phyloP scores from a whole-genome alignment of 2,113 vertebrate species.

The Larimichthys crocea region DNA sequence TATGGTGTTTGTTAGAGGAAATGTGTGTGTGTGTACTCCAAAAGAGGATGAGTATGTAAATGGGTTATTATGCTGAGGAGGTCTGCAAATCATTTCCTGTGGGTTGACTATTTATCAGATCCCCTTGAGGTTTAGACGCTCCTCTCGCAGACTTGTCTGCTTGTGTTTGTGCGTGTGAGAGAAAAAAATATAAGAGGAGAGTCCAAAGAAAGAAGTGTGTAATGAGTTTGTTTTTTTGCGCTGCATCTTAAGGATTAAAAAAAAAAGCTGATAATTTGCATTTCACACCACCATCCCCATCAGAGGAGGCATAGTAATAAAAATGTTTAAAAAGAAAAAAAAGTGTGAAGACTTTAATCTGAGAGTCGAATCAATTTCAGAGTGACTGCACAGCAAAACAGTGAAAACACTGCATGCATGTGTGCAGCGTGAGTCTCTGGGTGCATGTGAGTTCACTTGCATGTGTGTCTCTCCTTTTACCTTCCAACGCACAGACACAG shows the following conservation, averaged over 20 bases:
- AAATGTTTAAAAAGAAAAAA: neutral
- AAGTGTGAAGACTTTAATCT: conserved; percentile 2
- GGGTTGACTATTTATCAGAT: conserved; percentile 73
- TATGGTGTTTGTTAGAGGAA: conserved; percentile 32
- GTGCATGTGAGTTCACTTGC: conserved; percentile 32
- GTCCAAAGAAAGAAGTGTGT: neutral
- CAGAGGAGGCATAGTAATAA: neutral
- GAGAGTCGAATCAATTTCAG: neutral
- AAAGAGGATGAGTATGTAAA: conserved; percentile 69
- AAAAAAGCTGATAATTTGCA: conserved; percentile 24
- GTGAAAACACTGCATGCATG: neutral
- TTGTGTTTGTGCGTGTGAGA: conserved; percentile 4
- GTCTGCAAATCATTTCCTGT: conserved; percentile 79
- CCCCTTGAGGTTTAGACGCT: conserved; percentile 65
- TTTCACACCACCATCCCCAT: conserved; percentile 33
- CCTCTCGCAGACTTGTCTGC: conserved; percentile 47
- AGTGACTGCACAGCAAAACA: neutral
- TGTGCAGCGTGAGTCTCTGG: conserved; percentile 22
- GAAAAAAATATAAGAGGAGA: neutral
- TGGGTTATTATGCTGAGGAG: conserved; percentile 65
- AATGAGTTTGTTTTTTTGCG: conserved; percentile 3
- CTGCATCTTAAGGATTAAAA: neutral
- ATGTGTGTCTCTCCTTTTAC: conserved; percentile 25
- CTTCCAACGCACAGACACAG: conserved; percentile 48
- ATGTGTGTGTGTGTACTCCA: conserved; percentile 45